Conservation (phyloP, 2,888 invertebrate species). For the Andrena bucephala region DNA sequence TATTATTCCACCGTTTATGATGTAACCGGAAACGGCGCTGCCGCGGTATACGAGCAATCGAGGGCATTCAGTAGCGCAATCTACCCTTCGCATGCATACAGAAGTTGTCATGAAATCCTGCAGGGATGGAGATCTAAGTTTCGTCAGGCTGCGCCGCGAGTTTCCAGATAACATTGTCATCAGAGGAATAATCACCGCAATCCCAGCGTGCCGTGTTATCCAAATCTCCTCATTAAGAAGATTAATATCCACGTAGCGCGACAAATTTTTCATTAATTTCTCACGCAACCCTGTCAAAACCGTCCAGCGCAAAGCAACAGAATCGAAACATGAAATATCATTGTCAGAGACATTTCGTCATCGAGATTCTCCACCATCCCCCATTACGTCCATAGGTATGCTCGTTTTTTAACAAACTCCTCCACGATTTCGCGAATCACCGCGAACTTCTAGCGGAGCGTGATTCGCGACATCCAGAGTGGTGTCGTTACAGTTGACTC, state of each 20-base stretch:
- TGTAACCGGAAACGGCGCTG: conserved; percentile 30
- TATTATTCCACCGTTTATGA: conserved; percentile 32
- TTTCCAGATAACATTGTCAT: conserved; percentile 51
- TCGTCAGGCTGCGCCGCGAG: conserved; percentile 31
- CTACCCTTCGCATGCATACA: conserved; percentile 50
- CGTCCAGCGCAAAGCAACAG: neutral
- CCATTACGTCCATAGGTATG: too few species aligned
- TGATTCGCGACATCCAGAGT: neutral
- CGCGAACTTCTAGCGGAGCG: neutral
- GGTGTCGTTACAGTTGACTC: conserved; percentile 9
- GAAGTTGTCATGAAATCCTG: conserved; percentile 52
- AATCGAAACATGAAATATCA: too few species aligned
- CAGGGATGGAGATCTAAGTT: conserved; percentile 50
- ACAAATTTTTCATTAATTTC: conserved; percentile 1
- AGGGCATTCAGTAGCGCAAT: conserved; percentile 45
- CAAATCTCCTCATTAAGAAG: conserved; percentile 31
- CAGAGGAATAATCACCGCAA: conserved; percentile 48
- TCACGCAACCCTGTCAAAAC: neutral
- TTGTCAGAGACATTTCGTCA: too few species aligned
- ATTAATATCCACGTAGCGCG: neutral
- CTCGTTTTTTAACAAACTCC: neutral
- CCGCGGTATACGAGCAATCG: conserved; percentile 52
- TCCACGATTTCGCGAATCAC: neutral
- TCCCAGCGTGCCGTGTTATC: conserved; percentile 32
- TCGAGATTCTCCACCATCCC: too few species aligned